These are phyloP conservation scores for Calyptomena viridis DNA, from an alignment of 2,113 vertebrate genomes.

Conservation along the genomic window DNA sequence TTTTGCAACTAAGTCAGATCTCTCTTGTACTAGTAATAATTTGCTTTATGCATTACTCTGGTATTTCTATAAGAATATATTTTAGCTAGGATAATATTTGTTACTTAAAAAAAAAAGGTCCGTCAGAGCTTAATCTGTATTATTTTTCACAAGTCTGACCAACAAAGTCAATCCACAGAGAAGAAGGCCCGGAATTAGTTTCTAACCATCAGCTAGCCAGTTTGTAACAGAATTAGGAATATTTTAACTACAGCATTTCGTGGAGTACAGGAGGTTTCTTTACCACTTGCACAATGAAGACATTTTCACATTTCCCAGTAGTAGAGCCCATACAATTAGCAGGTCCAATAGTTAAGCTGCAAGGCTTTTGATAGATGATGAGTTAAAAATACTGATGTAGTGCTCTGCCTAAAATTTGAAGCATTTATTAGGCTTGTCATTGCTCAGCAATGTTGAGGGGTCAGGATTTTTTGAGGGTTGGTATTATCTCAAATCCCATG, in stretches of 20 bases:
- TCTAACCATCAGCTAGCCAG: not conserved
- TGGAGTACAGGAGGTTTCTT: not conserved
- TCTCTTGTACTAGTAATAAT: not conserved
- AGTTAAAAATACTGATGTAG: not conserved
- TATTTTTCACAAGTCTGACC: not conserved
- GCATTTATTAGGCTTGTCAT: not conserved
- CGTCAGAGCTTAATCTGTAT: not conserved
- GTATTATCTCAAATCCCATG: not conserved
- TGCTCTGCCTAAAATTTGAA: not conserved
- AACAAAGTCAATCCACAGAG: not conserved
- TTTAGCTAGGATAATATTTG: not conserved
- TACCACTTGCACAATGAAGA: not conserved
- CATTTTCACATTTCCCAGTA: not conserved
- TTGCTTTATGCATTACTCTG: not conserved
- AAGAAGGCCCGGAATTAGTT: not conserved
- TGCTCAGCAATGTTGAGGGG: not conserved
- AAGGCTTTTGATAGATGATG: not conserved
- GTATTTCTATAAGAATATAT: not conserved
- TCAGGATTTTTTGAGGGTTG: not conserved
- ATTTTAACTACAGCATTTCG: not conserved
- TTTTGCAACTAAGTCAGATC: not conserved
- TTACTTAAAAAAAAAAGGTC: not conserved
- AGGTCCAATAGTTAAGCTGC: not conserved
- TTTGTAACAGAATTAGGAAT: not conserved
- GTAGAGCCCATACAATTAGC: not conserved